Evolutionary conservation across 2,113 vertebrate genomes (phyloP), one percentile per base, ranked within the genome.

Genomic region (Triplophysa dalaica): DNA sequence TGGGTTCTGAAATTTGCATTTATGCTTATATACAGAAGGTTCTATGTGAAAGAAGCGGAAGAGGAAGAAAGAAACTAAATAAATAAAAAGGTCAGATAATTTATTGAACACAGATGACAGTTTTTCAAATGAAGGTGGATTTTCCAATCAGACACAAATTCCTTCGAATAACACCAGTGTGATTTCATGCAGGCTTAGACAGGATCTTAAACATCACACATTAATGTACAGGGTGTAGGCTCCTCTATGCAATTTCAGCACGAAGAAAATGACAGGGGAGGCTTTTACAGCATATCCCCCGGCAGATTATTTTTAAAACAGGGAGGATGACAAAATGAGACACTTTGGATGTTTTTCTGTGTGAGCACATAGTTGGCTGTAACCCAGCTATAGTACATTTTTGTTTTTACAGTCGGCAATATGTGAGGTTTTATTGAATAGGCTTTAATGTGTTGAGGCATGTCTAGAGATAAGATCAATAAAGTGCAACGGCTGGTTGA

Each of bases 271-370:
- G 74, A 84, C 82, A 75, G 58, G 77, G 61, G 76, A 60, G 67
- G 60, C 81, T 87, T 86, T 85, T 58, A 78, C 80, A 81, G 67
- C 81, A 80, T 80, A 69, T 79, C 83, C 79, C 79, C 63, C 14
- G 24, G 58, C 70, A 80, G 75, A 69, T 41, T 48, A 61, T 73
- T 87, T 83, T 58, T 78, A 75, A 80, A 73, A 64, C 61, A 43
- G 77, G 61, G 80, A 64, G 85, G 83, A 87, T 79, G 75, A 69
- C 45, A 68, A 81, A 77, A 43, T 66, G 64, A 84, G 86, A 76
- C 81, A 33, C 83, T 26, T 78, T 75, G 43, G 17, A 64, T 78
- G 29, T 63, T 16, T 26, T 45, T 75, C 69, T 78, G 8, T 4
- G 21, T 8, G 8, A 74, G 75, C 26, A 24, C 19, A 48, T 52